Percentiles rank a stretch among this genome's conserved stretches.
phyloP scores from a whole-genome alignment of 2,888 invertebrate species.

The Lasioglossum villosulum region DNA sequence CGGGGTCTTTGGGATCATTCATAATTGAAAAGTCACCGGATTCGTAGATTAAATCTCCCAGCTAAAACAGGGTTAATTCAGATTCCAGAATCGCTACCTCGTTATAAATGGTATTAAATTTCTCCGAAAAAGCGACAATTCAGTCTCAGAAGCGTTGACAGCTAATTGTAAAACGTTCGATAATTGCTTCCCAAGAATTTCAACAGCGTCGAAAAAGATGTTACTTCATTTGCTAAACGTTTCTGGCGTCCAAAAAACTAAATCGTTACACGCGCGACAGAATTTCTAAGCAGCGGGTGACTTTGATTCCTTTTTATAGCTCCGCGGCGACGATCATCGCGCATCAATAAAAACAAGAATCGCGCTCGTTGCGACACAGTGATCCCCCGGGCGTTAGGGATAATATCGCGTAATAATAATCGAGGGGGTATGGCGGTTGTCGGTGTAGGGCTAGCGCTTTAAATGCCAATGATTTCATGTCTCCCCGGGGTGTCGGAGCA shows the following conservation, averaged over 20 bases:
- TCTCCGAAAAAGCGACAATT: neutral
- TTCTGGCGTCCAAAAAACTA: no score
- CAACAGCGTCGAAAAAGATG: neutral
- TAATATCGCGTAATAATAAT: conserved; percentile 71
- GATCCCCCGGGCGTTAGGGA: conserved; percentile 58
- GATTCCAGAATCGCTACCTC: neutral
- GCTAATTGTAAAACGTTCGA: neutral
- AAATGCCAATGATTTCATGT: conserved; percentile 84
- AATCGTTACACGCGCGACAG: neutral
- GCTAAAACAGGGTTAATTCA: neutral
- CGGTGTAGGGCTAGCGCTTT: conserved; percentile 73
- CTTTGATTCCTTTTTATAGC: neutral
- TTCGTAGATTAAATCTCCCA: neutral
- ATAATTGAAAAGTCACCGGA: no score
- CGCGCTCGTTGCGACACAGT: conserved; percentile 26
- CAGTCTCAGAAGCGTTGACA: neutral
- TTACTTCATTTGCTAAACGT: neutral
- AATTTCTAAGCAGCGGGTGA: neutral
- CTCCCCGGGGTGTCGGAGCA: conserved; percentile 75
- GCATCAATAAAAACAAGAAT: conserved; percentile 1
- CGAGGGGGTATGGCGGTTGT: conserved; percentile 48
- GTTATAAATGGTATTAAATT: neutral
- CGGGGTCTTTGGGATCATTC: no score
- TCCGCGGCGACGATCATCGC: neutral
- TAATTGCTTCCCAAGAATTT: neutral